These are phyloP conservation scores for Clusia tigrina DNA, from an alignment of 2,888 invertebrate species.

Conservation along the genomic window DNA sequence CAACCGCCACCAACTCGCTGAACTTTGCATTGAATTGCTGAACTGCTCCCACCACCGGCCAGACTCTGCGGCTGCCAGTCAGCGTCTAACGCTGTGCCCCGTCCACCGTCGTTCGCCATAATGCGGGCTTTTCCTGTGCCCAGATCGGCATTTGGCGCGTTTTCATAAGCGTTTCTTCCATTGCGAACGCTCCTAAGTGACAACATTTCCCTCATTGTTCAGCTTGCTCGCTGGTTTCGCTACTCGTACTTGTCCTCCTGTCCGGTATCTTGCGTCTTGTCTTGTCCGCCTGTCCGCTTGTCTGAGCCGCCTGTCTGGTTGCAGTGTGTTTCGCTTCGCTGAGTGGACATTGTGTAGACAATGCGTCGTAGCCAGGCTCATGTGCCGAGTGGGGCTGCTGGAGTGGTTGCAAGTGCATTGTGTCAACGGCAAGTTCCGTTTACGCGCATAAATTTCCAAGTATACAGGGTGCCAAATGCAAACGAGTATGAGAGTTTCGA, in stretches of 20 bases:
- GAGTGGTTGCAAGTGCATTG: not conserved
- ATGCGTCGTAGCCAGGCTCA: not conserved
- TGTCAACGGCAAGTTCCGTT: slow-evolving; percentile 5
- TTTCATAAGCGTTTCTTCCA: slow-evolving; percentile 1
- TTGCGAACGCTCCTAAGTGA: not conserved
- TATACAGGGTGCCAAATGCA: not conserved
- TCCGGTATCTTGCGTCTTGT: too few species aligned
- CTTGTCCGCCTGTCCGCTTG: not conserved
- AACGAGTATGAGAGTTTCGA: too few species aligned
- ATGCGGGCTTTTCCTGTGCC: not conserved
- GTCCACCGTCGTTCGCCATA: not conserved
- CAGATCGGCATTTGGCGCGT: not conserved
- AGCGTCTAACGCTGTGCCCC: slow-evolving; percentile 22
- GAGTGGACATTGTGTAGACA: not conserved
- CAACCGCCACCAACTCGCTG: not conserved
- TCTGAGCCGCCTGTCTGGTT: not conserved
- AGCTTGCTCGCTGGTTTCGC: not conserved
- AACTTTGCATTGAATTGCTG: not conserved
- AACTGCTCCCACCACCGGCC: not conserved
- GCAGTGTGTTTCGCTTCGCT: not conserved
- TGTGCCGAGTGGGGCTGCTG: not conserved
- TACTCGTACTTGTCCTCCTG: slow-evolving; percentile 1
- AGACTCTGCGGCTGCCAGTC: slow-evolving; percentile 41
- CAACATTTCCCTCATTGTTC: not conserved
- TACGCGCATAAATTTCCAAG: not conserved